A percentile compares a stretch with the other conserved stretches of the same genome.
phyloP scores from a whole-genome alignment of 2,888 invertebrate species.

The Atrina japonica region DNA sequence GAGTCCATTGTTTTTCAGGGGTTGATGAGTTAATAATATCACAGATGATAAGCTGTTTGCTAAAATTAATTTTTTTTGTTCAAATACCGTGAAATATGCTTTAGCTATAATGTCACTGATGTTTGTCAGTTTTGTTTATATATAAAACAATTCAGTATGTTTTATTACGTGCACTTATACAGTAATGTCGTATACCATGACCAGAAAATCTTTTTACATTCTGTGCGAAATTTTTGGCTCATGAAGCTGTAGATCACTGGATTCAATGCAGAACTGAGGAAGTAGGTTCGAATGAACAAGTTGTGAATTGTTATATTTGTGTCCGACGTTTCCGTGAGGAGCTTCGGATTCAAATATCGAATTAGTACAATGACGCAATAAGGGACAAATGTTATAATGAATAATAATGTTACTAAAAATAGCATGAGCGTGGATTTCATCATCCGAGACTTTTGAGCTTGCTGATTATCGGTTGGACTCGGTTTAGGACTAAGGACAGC shows the following conservation, averaged over 20 bases:
- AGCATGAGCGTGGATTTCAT: conserved; percentile 46
- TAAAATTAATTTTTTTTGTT: too few relatives aligned
- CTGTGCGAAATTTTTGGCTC: conserved; percentile 37
- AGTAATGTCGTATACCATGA: too few relatives aligned
- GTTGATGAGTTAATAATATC: too few relatives aligned
- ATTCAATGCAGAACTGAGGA: conserved; percentile 41
- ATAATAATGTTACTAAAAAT: conserved; percentile 46
- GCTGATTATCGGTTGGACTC: not conserved
- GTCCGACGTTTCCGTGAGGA: conserved; percentile 28
- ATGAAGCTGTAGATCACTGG: conserved; percentile 42
- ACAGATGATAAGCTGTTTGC: too few relatives aligned
- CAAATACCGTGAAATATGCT: too few relatives aligned
- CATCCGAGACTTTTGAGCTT: conserved; percentile 15
- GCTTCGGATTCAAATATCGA: conserved; percentile 20
- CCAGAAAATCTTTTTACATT: not conserved
- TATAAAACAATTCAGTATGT: too few relatives aligned
- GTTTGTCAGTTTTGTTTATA: too few relatives aligned
- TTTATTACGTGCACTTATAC: too few relatives aligned
- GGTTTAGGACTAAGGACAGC: not conserved
- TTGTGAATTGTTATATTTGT: conserved; percentile 31
- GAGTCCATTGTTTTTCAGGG: too few relatives aligned
- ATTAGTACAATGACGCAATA: conserved; percentile 39
- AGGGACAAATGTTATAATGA: conserved; percentile 45
- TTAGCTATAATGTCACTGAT: too few relatives aligned
- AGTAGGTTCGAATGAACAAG: conserved; percentile 40